phyloP scores from a whole-genome alignment of 2,888 invertebrate species.

The Parasteatoda lunata region DNA sequence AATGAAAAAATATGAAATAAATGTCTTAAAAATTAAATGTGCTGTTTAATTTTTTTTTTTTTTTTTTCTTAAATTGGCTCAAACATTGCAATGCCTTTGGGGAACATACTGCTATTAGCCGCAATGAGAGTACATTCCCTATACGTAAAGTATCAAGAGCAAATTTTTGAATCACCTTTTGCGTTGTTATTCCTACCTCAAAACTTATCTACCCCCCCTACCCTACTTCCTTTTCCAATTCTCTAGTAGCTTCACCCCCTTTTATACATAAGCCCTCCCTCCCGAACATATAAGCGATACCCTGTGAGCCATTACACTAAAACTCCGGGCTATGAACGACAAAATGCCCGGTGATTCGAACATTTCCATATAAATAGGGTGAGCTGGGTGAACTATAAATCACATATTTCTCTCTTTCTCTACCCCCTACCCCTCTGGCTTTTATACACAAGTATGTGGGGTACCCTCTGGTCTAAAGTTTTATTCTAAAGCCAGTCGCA shows the following conservation, averaged over 20 bases:
- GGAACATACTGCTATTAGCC: not conserved
- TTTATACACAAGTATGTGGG: conserved; percentile 24
- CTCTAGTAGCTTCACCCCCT: conserved; percentile 35
- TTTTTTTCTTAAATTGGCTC: too few species aligned
- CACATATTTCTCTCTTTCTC: conserved; percentile 53
- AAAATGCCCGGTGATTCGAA: conserved; percentile 65
- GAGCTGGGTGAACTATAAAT: conserved; percentile 58
- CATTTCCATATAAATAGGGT: conserved; percentile 68
- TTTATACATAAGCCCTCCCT: conserved; percentile 33
- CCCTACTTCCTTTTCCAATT: conserved; percentile 21
- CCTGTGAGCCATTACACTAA: conserved; percentile 61
- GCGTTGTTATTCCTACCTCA: conserved; percentile 65
- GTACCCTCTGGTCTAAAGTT: conserved; percentile 35
- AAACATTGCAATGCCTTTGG: too few species aligned
- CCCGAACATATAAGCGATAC: conserved; percentile 55
- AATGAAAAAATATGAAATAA: too few species aligned
- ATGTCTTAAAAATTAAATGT: too few species aligned
- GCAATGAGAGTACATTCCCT: conserved; percentile 20
- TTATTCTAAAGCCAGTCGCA: conserved; percentile 32
- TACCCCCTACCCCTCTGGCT: not conserved
- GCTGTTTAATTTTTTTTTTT: too few species aligned
- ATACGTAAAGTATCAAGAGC: conserved; percentile 8
- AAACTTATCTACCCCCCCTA: conserved; percentile 35
- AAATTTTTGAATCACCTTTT: conserved; percentile 62
- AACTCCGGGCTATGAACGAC: conserved; percentile 66